Percentiles rank a stretch among this genome's conserved stretches.
Evolutionary conservation across 1,140 invertebrate species (phyloP).

Genomic region (Scaptomyza montana): DNA sequence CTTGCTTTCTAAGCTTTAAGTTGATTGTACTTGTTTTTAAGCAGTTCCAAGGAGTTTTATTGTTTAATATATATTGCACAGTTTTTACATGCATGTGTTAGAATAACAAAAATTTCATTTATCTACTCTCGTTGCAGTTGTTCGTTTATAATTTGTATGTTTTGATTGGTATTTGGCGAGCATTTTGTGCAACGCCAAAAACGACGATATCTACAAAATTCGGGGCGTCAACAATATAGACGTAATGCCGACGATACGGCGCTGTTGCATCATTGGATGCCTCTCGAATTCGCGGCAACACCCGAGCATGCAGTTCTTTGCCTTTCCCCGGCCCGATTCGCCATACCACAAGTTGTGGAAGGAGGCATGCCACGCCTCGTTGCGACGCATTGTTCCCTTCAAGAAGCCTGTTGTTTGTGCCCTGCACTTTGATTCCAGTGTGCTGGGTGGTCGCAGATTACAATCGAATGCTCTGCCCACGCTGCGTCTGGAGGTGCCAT

Average conservation of each 20-base stretch:
- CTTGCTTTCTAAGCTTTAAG: not conserved
- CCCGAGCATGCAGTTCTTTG: constrained; percentile 79
- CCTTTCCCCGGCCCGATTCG: constrained; percentile 76
- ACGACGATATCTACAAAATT: constrained; percentile 55
- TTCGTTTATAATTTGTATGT: constrained; percentile 38
- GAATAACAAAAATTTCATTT: not conserved
- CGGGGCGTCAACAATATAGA: constrained; percentile 57
- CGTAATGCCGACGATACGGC: constrained; percentile 78
- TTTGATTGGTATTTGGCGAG: constrained; percentile 60
- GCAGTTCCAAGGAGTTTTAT: not conserved
- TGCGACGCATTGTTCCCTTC: constrained; percentile 73
- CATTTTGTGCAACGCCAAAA: constrained; percentile 67
- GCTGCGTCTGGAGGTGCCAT: constrained; percentile 70
- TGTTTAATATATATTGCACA: too few relatives aligned
- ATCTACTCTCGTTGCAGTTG: constrained; percentile 44
- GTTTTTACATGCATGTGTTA: not conserved
- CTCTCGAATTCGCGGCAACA: constrained; percentile 76
- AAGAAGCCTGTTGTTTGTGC: constrained; percentile 80
- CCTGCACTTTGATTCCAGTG: constrained; percentile 75
- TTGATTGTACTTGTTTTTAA: constrained; percentile 4
- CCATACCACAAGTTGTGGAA: constrained; percentile 78
- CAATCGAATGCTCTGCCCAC: constrained; percentile 75
- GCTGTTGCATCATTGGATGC: constrained; percentile 80
- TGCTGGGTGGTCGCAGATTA: constrained; percentile 65
- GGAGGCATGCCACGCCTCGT: constrained; percentile 76